Conservation (phyloP, 2,797 vertebrate species). For the Vipera ursinii region DNA sequence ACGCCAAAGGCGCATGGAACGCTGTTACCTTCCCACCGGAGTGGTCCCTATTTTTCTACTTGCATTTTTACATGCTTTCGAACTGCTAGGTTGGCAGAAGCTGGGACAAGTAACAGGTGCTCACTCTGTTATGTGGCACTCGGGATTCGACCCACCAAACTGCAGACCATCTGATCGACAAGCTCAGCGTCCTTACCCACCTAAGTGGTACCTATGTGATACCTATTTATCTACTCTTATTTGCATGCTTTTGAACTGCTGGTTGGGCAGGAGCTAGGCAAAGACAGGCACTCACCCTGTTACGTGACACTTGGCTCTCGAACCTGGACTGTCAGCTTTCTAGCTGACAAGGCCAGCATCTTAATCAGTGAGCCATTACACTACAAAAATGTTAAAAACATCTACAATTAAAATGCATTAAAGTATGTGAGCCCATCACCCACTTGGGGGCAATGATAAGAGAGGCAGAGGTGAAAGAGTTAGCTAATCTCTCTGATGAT, state of each 20-base stretch:
- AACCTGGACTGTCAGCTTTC: neutral
- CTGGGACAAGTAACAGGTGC: too few relatives aligned
- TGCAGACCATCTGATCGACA: too few relatives aligned
- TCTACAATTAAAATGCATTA: neutral
- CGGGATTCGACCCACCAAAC: too few relatives aligned
- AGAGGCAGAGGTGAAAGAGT: neutral
- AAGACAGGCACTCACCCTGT: neutral
- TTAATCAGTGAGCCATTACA: neutral
- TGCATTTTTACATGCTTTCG: too few relatives aligned
- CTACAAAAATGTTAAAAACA: neutral
- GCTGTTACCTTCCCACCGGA: too few relatives aligned
- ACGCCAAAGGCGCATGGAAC: too few relatives aligned
- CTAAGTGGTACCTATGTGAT: neutral
- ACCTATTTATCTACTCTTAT: neutral
- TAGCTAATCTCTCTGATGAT: neutral
- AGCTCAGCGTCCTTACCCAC: too few relatives aligned
- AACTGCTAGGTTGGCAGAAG: too few relatives aligned
- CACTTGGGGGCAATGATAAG: neutral
- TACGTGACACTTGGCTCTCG: neutral
- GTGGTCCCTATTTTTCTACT: too few relatives aligned
- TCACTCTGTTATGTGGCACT: too few relatives aligned
- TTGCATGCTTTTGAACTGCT: neutral
- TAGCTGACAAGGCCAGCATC: neutral
- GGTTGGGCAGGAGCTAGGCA: too few relatives aligned
- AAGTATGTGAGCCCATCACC: neutral